Conservation (phyloP, 53 echinoderm and acorn worm species). For the Arbacia lixula region DNA sequence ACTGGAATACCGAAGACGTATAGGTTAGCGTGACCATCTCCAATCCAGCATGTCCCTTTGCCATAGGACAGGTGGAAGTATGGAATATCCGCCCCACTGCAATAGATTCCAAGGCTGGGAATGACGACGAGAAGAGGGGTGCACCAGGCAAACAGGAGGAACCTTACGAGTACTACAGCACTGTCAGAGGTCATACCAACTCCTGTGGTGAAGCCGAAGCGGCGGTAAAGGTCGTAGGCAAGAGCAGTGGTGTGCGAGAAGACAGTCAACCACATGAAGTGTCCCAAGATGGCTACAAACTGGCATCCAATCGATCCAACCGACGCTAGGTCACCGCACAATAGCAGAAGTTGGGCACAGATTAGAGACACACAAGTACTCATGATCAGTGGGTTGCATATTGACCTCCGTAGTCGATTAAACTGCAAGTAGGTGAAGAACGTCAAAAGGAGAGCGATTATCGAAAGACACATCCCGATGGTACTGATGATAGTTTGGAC, state of each 20-base stretch:
- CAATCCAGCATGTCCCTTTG: slow-evolving; percentile 61
- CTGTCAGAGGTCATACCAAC: slow-evolving; percentile 12
- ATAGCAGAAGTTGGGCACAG: not conserved
- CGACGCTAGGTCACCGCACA: not conserved
- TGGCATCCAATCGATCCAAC: not conserved
- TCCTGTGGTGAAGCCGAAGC: slow-evolving; percentile 30
- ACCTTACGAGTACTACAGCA: slow-evolving; percentile 4
- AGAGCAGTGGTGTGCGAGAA: slow-evolving; percentile 70
- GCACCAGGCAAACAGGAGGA: slow-evolving; percentile 46
- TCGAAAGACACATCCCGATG: not conserved
- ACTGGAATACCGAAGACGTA: slow-evolving; percentile 69
- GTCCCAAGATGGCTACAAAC: slow-evolving; percentile 54
- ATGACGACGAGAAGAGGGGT: slow-evolving; percentile 51
- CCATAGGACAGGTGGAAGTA: slow-evolving; percentile 54
- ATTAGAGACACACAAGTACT: not conserved
- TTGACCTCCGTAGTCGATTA: slow-evolving; percentile 7
- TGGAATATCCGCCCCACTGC: slow-evolving; percentile 39
- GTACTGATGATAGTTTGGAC: not conserved
- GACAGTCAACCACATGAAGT: slow-evolving; percentile 69
- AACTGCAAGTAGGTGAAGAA: slow-evolving; percentile 4
- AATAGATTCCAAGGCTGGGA: slow-evolving; percentile 59
- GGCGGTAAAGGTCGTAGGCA: slow-evolving; percentile 63
- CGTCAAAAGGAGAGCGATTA: slow-evolving; percentile 11
- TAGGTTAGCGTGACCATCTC: slow-evolving; percentile 49
- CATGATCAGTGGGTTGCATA: not conserved